Conservation (phyloP, 64 coral and sea anemone genomes). For the Montipora sp. region DNA sequence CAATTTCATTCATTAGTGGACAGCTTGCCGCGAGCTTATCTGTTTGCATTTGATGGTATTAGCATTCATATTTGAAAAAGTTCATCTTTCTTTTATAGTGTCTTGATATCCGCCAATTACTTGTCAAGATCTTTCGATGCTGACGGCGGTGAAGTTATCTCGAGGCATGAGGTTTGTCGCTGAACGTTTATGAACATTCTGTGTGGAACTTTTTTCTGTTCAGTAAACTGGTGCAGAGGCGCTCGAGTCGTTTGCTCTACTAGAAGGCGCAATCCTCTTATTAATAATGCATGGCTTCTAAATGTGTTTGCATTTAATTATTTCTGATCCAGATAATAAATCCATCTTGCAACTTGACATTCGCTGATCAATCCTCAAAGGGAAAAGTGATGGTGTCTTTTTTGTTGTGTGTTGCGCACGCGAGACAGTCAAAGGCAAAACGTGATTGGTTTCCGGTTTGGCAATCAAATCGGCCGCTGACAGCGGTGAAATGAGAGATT, state of each 20-base stretch:
- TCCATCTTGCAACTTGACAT: not conserved
- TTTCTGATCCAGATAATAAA: not conserved
- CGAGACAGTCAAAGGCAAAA: not conserved
- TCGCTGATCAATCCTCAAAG: too few species aligned
- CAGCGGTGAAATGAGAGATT: not conserved
- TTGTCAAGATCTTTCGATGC: constrained; percentile 19
- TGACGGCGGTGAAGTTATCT: constrained; percentile 1
- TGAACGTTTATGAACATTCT: too few species aligned
- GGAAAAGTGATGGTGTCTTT: not conserved
- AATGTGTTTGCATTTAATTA: not conserved
- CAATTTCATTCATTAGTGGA: not conserved
- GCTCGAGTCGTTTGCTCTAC: not conserved
- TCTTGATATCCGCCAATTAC: constrained; percentile 29
- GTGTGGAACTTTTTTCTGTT: too few species aligned
- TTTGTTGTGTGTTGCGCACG: not conserved
- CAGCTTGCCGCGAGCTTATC: not conserved
- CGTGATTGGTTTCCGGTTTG: not conserved
- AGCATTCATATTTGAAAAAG: not conserved
- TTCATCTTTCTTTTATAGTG: not conserved
- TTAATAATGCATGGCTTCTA: not conserved
- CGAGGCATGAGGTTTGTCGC: constrained; percentile 1
- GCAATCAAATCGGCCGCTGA: constrained; percentile 22
- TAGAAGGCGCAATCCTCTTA: not conserved
- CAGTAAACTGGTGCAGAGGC: too few species aligned
- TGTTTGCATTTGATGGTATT: not conserved